Evolutionary conservation across 1,140 invertebrate genomes (phyloP).

Genomic region (Drosophila watanabei): DNA sequence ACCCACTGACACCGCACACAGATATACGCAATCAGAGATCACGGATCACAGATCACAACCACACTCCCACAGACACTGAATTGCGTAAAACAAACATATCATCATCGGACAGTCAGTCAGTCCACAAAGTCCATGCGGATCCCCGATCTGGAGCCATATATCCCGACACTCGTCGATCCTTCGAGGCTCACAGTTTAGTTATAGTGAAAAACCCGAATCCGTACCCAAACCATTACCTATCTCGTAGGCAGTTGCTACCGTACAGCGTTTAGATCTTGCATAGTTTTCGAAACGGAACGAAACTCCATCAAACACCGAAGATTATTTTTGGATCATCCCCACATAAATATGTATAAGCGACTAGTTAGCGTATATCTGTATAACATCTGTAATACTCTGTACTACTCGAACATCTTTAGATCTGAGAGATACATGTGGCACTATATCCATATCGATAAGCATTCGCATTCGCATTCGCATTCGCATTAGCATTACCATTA

Average conservation of each 20-base stretch:
- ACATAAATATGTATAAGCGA: conserved; percentile 4
- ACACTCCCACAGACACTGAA: conserved; percentile 10
- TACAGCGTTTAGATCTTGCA: conserved; percentile 25
- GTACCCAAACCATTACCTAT: conserved; percentile 10
- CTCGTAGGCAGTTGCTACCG: conserved; percentile 42
- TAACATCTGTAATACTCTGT: conserved; percentile 25
- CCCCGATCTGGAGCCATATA: neutral
- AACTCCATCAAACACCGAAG: conserved; percentile 25
- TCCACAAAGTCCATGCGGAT: conserved; percentile 15
- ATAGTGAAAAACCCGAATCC: conserved; percentile 3
- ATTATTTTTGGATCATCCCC: conserved; percentile 10
- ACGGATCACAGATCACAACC: conserved; percentile 13
- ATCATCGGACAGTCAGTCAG: conserved; percentile 21
- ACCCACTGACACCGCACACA: conserved; percentile 31
- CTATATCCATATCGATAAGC: conserved; percentile 24
- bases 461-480: conserved; percentile 27
- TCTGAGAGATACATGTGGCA: conserved; percentile 39
- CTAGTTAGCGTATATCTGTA: conserved; percentile 15
- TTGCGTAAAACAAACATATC: conserved; percentile 20
- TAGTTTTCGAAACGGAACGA: conserved; percentile 30
- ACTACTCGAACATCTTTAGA: conserved; percentile 34
- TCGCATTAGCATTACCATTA: conserved; percentile 26
- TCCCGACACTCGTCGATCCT: conserved; percentile 2
- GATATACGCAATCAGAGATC: conserved; percentile 13
- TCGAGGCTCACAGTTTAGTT: conserved; percentile 28